Evolutionary conservation across 2,888 invertebrate species (phyloP).

Genomic region (Peribatodes rhomboidaria): DNA sequence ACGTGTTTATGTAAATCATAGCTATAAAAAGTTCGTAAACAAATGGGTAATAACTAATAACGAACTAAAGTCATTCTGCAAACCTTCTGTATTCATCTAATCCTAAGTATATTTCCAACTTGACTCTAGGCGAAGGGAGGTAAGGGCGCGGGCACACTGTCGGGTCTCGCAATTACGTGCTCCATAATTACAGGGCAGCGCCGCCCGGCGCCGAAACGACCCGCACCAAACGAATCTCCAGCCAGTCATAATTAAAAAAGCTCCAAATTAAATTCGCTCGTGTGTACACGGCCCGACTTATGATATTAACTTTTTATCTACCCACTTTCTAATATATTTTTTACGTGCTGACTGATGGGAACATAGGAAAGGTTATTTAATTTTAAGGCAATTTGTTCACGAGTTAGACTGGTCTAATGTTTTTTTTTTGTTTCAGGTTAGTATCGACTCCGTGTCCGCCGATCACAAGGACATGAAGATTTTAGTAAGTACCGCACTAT

Average conservation of each 20-base stretch:
- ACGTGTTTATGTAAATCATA: too few relatives aligned
- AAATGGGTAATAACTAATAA: neutral
- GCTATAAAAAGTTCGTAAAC: neutral
- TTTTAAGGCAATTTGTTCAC: constrained; percentile 47
- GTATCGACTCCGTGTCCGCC: constrained; percentile 83
- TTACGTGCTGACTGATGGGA: constrained; percentile 64
- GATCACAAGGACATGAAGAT: constrained; percentile 86
- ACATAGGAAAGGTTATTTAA: constrained; percentile 59
- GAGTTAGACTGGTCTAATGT: constrained; percentile 34
- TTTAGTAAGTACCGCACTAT: constrained; percentile 82
- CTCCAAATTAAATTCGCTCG: constrained; percentile 86
- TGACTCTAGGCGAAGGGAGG: constrained; percentile 65
- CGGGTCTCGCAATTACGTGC: constrained; percentile 83
- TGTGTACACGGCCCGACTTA: constrained; percentile 80
- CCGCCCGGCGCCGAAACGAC: constrained; percentile 82
- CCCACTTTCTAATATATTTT: constrained; percentile 82
- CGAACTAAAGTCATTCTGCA: constrained; percentile 8
- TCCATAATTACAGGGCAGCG: constrained; percentile 85
- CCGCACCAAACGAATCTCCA: constrained; percentile 77
- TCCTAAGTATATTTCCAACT: constrained; percentile 41
- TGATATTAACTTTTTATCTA: constrained; percentile 82
- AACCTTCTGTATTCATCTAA: constrained; percentile 16
- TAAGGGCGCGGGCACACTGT: constrained; percentile 65
- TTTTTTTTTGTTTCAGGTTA: constrained; percentile 73
- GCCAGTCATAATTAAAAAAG: constrained; percentile 85